These are phyloP conservation scores for Aquatica leii DNA, from an alignment of 2,888 invertebrate genomes.

Conservation along the genomic window DNA sequence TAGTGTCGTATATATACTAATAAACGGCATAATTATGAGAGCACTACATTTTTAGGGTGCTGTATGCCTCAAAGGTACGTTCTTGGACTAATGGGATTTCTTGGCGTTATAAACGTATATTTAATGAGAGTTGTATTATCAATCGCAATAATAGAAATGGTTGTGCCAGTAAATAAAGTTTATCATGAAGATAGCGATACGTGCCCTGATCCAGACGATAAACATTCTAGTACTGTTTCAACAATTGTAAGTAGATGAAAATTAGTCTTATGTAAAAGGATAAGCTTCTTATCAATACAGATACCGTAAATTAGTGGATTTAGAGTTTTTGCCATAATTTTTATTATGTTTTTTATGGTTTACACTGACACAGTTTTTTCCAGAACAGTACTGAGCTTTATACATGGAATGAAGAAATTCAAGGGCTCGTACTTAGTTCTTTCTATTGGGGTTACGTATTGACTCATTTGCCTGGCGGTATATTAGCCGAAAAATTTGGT, in stretches of 20 bases:
- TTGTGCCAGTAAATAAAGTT: constrained; percentile 43
- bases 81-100: constrained; percentile 61
- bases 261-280: too few species aligned
- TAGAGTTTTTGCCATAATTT: too few species aligned
- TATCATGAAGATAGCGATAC: constrained; percentile 55
- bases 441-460: constrained; percentile 88
- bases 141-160: constrained; percentile 58
- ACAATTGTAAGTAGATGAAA: neutral
- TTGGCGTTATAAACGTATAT: constrained; percentile 56
- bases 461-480: constrained; percentile 84
- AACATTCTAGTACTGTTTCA: neutral
- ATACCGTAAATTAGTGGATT: too few species aligned
- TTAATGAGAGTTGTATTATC: constrained; percentile 55
- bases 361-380: too few species aligned
- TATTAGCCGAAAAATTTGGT: constrained; percentile 82
- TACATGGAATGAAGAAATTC: constrained; percentile 73
- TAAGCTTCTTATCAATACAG: too few species aligned
- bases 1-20: too few species aligned
- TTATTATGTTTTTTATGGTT: too few species aligned
- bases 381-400: constrained; percentile 59
- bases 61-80: constrained; percentile 63
- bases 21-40: too few species aligned
- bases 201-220: constrained; percentile 48
- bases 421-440: constrained; percentile 79
- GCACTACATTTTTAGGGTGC: constrained; percentile 49